Percentiles rank a stretch among this genome's conserved stretches.
Conservation (phyloP, 2,888 invertebrate genomes). For the Clistopyga incitator region DNA sequence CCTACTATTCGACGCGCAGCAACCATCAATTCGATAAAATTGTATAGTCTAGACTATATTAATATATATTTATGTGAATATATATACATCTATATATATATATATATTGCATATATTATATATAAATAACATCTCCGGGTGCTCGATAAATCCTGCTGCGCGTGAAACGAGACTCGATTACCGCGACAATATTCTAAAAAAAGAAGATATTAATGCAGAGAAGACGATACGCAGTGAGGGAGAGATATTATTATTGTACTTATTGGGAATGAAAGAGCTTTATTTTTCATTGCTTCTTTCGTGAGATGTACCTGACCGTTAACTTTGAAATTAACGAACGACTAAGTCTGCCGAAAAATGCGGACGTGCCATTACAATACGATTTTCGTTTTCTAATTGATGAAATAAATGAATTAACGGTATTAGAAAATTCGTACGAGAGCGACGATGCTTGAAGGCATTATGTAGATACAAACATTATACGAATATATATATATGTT, state of each 20-base stretch:
- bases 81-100: not conserved
- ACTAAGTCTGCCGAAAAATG: constrained; percentile 13
- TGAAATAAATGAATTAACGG: not conserved
- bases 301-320: constrained; percentile 64
- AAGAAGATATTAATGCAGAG: constrained; percentile 38
- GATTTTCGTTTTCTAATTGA: constrained; percentile 42
- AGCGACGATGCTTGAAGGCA: not conserved
- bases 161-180: constrained; percentile 61
- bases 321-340: constrained; percentile 26
- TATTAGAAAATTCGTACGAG: constrained; percentile 5
- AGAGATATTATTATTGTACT: constrained; percentile 46
- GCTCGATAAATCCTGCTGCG: constrained; percentile 50
- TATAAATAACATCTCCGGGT: constrained; percentile 6
- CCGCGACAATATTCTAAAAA: constrained; percentile 72
- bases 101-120: not conserved
- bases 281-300: constrained; percentile 65
- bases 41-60: not conserved
- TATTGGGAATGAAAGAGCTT: constrained; percentile 57
- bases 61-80: not conserved
- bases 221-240: constrained; percentile 36
- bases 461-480: not conserved
- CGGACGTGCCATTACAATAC: constrained; percentile 33
- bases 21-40: not conserved
- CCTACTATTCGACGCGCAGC: constrained; percentile 22
- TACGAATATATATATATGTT: constrained; percentile 10